Base-by-base conservation (phyloP, 2,888 invertebrate species). In the Lottia scabra region DNA sequence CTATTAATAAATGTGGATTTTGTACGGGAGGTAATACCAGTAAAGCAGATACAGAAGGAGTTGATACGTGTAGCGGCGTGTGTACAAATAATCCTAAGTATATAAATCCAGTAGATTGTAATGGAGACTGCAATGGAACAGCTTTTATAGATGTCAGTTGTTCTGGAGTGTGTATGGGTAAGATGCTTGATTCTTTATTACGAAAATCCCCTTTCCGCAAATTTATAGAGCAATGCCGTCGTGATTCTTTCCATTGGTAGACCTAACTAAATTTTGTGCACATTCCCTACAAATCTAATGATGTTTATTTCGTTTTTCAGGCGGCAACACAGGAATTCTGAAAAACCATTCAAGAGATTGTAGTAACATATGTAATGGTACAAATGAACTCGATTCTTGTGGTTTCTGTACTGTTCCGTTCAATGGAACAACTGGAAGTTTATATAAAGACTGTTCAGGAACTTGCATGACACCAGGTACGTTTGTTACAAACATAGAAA, bases 381-480 rank as follows among this genome's bases (percentile, higher is more conserved):
- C 71, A 45, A 72, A 62, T 65, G 66, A 65, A 5, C 8, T 48
- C 45, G 75, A 75, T 66, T n/a, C 72, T 10, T 75, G 75, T 43
- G 64, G 68, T 12, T 48, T 65, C 46, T 75, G 75, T 48, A 64
- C 68, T 10, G 45, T 67, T 2, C 30, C 69, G 23, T n/a, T 45
- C 16, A 23, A 6, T 15, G 67, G 67, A 15, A 19, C 44, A 15
- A 23, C 16, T 8, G 72, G 70, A 0, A 72, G 72, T 12, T 56
- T 64, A 19, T 75, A 63, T 70, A 72, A 15, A 66, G 75, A 72
- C 62, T 75, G 75, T 56, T 43, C 48, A 16, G 62, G 56, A 8
- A 26, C 27, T 1, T 75, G 75, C 38, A 63, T 62, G 13, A 64
- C 66, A 10, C 66, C 68, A 68, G 69, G 75, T 75, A 46, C 63